A percentile compares a stretch with the other conserved stretches of the same genome.
Evolutionary conservation across 1,140 invertebrate species (phyloP).

Genomic region (Trachymyrmex septentrionalis): DNA sequence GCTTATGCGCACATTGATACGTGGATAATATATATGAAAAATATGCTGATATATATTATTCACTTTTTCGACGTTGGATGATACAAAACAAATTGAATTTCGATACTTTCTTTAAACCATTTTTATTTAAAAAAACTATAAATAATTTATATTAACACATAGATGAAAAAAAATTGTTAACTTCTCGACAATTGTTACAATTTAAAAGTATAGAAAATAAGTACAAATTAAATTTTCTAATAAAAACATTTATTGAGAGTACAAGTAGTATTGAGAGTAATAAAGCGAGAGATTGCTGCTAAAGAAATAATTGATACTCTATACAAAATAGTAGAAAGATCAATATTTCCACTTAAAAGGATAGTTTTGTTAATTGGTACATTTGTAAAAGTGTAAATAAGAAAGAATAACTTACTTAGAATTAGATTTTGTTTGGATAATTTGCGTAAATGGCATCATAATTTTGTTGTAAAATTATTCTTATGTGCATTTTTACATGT

Average conservation of each 20-base stretch:
- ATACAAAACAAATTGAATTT: constrained; percentile 12
- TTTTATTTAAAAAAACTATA: neutral
- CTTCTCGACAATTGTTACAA: neutral
- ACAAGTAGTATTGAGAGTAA: constrained; percentile 32
- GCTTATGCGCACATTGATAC: neutral
- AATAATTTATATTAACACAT: constrained; percentile 13
- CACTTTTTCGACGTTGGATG: constrained; percentile 5
- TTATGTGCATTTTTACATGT: neutral
- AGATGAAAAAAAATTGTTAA: constrained; percentile 10
- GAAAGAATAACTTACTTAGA: constrained; percentile 19
- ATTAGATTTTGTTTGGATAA: constrained; percentile 4
- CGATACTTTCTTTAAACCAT: neutral
- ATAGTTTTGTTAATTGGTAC: neutral
- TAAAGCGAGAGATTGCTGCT: neutral
- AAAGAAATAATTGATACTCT: neutral
- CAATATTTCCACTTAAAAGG: neutral
- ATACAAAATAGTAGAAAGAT: neutral
- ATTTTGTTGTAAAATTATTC: constrained; percentile 24
- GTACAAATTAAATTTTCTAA: neutral
- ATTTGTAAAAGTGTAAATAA: constrained; percentile 34
- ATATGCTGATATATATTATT: constrained; percentile 23
- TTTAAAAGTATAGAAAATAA: constrained; percentile 15
- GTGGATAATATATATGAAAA: constrained; percentile 8
- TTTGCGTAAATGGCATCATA: constrained; percentile 15
- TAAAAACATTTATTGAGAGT: neutral